Percentiles rank a stretch among this genome's conserved stretches.
These are phyloP conservation scores for Ricordea florida DNA, from an alignment of 92 coral and sea anemone genomes.

Conservation along the genomic window DNA sequence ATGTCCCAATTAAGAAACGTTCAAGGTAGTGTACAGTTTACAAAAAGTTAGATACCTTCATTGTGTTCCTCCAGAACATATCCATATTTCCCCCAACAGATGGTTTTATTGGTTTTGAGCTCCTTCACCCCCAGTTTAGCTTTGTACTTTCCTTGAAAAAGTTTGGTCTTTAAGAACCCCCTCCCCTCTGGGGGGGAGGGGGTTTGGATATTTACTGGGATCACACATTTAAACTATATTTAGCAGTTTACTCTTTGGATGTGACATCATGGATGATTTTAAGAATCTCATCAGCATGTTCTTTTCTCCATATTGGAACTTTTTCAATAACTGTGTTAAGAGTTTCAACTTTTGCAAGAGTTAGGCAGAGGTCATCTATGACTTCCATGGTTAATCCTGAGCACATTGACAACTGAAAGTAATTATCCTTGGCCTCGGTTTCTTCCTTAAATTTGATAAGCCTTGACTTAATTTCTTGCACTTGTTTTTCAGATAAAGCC, in stretches of 20 bases:
- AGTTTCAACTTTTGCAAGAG: neutral
- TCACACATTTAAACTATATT: too few species aligned
- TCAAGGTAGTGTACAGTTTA: too few species aligned
- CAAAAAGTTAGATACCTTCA: too few species aligned
- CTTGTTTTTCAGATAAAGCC: neutral
- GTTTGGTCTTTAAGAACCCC: too few species aligned
- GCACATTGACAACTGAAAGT: neutral
- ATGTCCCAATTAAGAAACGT: too few species aligned
- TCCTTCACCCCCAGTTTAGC: too few species aligned
- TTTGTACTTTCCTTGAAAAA: too few species aligned
- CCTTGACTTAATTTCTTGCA: constrained; percentile 8
- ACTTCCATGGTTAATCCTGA: constrained; percentile 11
- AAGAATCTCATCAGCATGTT: neutral
- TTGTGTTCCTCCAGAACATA: too few species aligned
- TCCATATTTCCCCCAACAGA: too few species aligned
- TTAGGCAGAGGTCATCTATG: neutral
- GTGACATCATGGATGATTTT: neutral
- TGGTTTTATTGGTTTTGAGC: too few species aligned
- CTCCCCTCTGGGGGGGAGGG: too few species aligned
- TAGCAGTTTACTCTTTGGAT: neutral
- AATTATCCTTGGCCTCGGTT: constrained; percentile 5
- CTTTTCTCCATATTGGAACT: neutral
- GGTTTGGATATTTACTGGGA: too few species aligned
- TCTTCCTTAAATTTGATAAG: neutral
- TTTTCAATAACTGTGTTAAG: neutral